Evolutionary conservation across 1,140 invertebrate species (phyloP).

Genomic region (Berghia stephanieae): DNA sequence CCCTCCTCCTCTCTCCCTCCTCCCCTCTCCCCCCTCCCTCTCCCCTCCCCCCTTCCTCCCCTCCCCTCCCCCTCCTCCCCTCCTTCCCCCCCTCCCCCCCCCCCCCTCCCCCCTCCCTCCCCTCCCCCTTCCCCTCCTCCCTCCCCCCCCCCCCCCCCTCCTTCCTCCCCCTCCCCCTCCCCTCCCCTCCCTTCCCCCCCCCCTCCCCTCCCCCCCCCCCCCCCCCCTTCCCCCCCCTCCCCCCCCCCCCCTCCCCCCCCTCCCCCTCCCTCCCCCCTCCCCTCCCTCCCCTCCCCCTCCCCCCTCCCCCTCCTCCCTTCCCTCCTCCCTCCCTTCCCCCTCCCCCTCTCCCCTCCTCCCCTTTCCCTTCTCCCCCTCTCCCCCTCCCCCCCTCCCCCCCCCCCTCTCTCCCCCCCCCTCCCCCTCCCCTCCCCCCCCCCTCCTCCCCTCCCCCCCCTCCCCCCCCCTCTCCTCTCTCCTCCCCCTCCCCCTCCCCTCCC

Average conservation of each 20-base stretch:
- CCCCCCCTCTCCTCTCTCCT: too few relatives aligned
- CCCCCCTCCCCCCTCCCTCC: background rate
- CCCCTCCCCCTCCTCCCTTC: background rate
- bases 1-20: slow-evolving; percentile 17
- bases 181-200: background rate
- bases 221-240: background rate
- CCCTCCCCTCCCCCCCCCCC: background rate
- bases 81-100: slow-evolving; percentile 9
- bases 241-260: background rate
- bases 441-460: too few relatives aligned
- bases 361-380: too few relatives aligned
- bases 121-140: background rate
- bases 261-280: background rate
- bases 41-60: background rate
- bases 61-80: background rate
- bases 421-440: too few relatives aligned
- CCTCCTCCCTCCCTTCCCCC: background rate
- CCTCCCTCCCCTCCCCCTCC: background rate
- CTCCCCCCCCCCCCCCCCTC: background rate
- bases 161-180: background rate
- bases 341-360: too few relatives aligned
- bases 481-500: too few relatives aligned
- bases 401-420: too few relatives aligned
- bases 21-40: background rate
- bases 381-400: too few relatives aligned